Percentiles rank a stretch among this genome's conserved stretches.
Conservation (phyloP, 2,888 invertebrate species). For the Ormyrus rosae region DNA sequence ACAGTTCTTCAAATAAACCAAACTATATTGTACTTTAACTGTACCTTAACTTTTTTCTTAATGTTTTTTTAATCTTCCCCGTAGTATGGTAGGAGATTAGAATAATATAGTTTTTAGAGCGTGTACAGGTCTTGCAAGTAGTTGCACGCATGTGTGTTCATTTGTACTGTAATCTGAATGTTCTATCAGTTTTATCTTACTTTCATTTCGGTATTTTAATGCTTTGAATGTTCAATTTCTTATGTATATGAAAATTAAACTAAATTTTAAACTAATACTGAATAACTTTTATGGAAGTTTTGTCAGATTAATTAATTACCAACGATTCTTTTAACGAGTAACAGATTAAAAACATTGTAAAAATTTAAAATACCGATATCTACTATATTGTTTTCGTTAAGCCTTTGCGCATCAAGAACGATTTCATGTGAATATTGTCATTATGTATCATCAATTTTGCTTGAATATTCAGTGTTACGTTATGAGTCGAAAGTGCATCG, state of each 20-base stretch:
- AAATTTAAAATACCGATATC: conserved; percentile 14
- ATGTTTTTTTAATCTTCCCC: not conserved
- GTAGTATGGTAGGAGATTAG: conserved; percentile 41
- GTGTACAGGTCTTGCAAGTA: conserved; percentile 29
- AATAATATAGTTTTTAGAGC: conserved; percentile 31
- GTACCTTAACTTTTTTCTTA: conserved; percentile 1
- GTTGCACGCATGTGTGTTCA: conserved; percentile 24
- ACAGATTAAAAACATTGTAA: not conserved
- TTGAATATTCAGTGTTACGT: conserved; percentile 19
- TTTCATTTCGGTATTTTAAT: not conserved
- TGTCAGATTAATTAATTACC: too few species aligned
- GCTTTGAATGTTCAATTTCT: not conserved
- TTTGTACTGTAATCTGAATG: not conserved
- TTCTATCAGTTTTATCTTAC: too few species aligned
- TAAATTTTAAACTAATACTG: too few species aligned
- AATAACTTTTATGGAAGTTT: too few species aligned
- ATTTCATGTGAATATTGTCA: not conserved
- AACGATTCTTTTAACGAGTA: too few species aligned
- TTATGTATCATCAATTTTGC: conserved; percentile 15
- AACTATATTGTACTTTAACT: not conserved
- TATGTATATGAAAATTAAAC: too few species aligned
- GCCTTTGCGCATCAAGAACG: not conserved
- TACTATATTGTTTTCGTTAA: conserved; percentile 18
- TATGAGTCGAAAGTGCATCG: conserved; percentile 34
- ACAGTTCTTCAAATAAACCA: not conserved